Evolutionary conservation across 1,140 invertebrate species (phyloP).

Genomic region (Periplaneta americana): DNA sequence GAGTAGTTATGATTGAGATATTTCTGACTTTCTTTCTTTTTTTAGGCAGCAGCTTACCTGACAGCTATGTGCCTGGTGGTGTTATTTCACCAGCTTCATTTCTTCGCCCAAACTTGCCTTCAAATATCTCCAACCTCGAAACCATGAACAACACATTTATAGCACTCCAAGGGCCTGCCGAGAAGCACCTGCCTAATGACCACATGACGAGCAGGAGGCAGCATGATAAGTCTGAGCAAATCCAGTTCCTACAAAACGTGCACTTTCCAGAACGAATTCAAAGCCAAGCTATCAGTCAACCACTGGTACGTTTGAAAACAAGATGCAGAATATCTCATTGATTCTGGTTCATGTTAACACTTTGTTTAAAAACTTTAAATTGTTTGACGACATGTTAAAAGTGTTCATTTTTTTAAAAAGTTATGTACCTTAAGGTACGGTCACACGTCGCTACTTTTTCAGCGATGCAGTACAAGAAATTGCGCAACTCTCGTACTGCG

Average conservation of each 20-base stretch:
- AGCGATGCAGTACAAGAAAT: background rate
- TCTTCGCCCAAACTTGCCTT: too few species aligned
- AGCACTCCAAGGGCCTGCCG: background rate
- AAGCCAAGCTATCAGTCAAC: background rate
- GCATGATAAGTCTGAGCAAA: constrained; percentile 33
- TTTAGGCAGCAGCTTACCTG: background rate
- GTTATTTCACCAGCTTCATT: constrained; percentile 4
- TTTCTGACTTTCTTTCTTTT: too few species aligned
- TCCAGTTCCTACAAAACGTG: constrained; percentile 48
- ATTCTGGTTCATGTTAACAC: too few species aligned
- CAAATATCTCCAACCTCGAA: background rate
- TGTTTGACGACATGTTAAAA: too few species aligned
- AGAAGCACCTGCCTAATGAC: background rate
- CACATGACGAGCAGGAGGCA: background rate
- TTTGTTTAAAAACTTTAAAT: too few species aligned
- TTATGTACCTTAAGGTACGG: background rate
- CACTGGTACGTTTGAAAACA: constrained; percentile 19
- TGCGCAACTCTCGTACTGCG: background rate
- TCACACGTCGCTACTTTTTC: too few species aligned
- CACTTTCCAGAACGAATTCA: constrained; percentile 39
- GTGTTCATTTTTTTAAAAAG: background rate
- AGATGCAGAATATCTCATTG: background rate
- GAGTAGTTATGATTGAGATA: too few species aligned
- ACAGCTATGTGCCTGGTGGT: constrained; percentile 5
- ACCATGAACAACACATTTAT: background rate